These are phyloP conservation scores for Oxyura jamaicensis DNA, from an alignment of 2,113 vertebrate genomes.

Conservation along the genomic window DNA sequence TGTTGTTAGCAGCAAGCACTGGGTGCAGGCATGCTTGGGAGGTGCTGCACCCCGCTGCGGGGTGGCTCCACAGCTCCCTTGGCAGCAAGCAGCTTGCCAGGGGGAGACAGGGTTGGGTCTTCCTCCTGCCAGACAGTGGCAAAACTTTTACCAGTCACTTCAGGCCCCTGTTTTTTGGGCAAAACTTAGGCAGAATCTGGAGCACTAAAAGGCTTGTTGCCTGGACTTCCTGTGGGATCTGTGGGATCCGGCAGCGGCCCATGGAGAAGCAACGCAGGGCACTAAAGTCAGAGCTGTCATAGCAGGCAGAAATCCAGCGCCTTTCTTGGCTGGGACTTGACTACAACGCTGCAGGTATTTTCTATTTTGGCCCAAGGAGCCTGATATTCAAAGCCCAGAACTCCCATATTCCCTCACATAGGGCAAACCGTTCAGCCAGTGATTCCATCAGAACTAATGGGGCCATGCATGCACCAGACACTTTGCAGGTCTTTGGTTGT, in stretches of 20 bases:
- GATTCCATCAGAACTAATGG: neutral
- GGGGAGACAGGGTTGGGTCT: neutral
- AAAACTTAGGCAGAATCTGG: neutral
- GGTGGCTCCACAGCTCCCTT: neutral
- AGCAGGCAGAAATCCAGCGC: neutral
- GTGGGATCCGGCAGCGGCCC: no score
- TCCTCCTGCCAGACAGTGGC: neutral
- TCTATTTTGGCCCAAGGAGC: neutral
- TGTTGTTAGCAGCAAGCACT: neutral
- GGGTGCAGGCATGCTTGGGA: fast-evolving
- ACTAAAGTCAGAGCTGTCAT: neutral
- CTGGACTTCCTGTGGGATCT: neutral
- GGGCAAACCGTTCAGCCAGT: neutral
- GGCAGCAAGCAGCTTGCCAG: no score
- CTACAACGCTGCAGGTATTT: neutral
- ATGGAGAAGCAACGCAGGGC: fast-evolving
- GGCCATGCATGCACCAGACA: fast-evolving
- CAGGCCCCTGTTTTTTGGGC: neutral
- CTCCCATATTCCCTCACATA: neutral
- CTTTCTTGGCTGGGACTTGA: neutral
- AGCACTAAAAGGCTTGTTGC: neutral
- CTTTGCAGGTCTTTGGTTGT: neutral
- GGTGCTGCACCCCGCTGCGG: neutral
- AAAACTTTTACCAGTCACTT: neutral
- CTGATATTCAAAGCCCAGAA: neutral